phyloP scores from a whole-genome alignment of 1,140 invertebrate species.

The Choristoneura fumiferana region DNA sequence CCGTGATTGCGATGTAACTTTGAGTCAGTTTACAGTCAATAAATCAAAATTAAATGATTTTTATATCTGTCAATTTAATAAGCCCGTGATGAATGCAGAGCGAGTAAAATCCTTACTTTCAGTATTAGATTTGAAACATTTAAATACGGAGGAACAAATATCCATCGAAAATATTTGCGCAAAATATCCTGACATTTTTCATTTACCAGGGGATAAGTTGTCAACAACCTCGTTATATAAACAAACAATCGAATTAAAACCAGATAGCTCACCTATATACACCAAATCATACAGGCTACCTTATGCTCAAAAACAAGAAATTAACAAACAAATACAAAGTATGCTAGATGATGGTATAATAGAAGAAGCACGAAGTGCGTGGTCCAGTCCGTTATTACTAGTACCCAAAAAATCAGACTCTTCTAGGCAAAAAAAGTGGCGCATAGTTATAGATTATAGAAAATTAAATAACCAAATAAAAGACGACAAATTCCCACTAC shows the following conservation, averaged over 20 bases:
- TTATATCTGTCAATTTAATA: neutral
- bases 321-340: slow-evolving; percentile 32
- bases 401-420: slow-evolving; percentile 31
- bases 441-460: slow-evolving; percentile 38
- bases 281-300: slow-evolving; percentile 44
- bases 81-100: neutral
- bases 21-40: neutral
- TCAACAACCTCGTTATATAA: slow-evolving; percentile 33
- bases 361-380: slow-evolving; percentile 31
- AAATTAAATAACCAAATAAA: too few species aligned
- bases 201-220: neutral
- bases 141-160: neutral
- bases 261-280: slow-evolving; percentile 34
- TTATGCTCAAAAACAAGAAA: slow-evolving; percentile 27
- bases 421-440: slow-evolving; percentile 25
- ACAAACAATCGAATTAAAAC: slow-evolving; percentile 34
- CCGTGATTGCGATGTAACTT: neutral
- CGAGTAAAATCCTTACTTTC: neutral
- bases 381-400: slow-evolving; percentile 35
- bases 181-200: neutral
- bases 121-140: neutral
- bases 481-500: too few species aligned
- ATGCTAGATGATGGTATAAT: slow-evolving; percentile 34
- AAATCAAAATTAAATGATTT: neutral
- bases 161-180: neutral